These are phyloP conservation scores for Hydrotaea cyrtoneurina DNA, from an alignment of 2,888 invertebrate genomes.

Conservation along the genomic window DNA sequence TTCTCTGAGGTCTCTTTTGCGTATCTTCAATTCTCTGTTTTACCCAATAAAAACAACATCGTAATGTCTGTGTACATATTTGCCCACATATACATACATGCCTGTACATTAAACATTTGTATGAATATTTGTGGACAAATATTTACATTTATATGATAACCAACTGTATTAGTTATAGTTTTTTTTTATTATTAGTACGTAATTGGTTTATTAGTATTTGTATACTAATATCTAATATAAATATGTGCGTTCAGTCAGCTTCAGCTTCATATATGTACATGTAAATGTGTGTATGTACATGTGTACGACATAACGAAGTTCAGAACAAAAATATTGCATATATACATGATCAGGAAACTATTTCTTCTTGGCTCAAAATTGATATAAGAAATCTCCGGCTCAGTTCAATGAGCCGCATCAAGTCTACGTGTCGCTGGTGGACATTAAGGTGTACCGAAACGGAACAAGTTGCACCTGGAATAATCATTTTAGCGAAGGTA, in stretches of 20 bases:
- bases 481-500: too few species aligned
- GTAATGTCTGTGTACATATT: constrained; percentile 23
- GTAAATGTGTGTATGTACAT: neutral
- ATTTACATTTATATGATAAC: constrained; percentile 19
- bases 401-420: too few species aligned
- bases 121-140: neutral
- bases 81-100: neutral
- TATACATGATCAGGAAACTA: too few species aligned
- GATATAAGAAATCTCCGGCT: too few species aligned
- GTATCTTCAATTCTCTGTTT: neutral
- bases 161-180: neutral
- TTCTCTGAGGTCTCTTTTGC: neutral
- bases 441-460: too few species aligned
- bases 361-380: too few species aligned
- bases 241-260: neutral
- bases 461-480: too few species aligned
- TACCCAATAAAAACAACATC: neutral
- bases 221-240: constrained; percentile 26
- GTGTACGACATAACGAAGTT: too few species aligned
- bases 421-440: too few species aligned
- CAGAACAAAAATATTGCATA: too few species aligned
- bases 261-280: neutral
- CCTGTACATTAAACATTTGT: neutral
- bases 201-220: constrained; percentile 14
- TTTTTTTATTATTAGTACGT: neutral